Base-by-base conservation (phyloP, 2,888 invertebrate genomes). In the Hyposoter didymator region DNA sequence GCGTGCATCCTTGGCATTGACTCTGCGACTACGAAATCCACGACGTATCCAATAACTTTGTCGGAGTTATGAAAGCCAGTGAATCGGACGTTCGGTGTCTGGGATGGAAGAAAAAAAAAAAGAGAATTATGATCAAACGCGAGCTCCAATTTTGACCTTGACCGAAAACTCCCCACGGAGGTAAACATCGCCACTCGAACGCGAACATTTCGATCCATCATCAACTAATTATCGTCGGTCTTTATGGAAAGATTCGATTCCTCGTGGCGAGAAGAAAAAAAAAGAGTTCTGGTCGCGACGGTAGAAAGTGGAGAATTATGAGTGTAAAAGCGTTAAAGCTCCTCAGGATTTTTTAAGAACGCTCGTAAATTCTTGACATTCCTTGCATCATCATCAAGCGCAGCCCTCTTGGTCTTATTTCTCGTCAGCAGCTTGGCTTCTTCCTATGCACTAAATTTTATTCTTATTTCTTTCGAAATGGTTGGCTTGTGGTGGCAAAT, bases 141-240 rank as follows among this genome's bases (percentile, higher is more conserved):
- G 8, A n/a, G 4, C 19, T 7, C 52, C 62, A 32, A 17, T 62
- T 32, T 52, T 32, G 35, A 32, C 52, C 52, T 73, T 73, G 73
- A 73, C 73, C 73, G 17, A 47, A 62, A 74, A 45, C 62, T 45
- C 32, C 22, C 10, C 22, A 43, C 43, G 8, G 43, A 55, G 45
- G 19, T 4, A 28, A 59, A 28, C 59, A 28, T 28, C 14, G 22
- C 22, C 55, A 55, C 28, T 22, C 19, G n/a, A 28, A 28, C 45
- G 59, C 17, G 64, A 66, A 84, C 85, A 89, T 89, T 88, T 84
- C 80, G 70, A 32, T 72, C 35, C 74, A 81, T 90, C 88, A 88
- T 90, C 87, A 89, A 88, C 87, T 88, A 89, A 90, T 89, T 90
- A 90, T 81, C 73, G 4, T 14, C 28, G 14, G 14, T 12, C 4